These are phyloP conservation scores for Leptoteleia sp. DNA, from an alignment of 1,140 invertebrate genomes.

Conservation along the genomic window DNA sequence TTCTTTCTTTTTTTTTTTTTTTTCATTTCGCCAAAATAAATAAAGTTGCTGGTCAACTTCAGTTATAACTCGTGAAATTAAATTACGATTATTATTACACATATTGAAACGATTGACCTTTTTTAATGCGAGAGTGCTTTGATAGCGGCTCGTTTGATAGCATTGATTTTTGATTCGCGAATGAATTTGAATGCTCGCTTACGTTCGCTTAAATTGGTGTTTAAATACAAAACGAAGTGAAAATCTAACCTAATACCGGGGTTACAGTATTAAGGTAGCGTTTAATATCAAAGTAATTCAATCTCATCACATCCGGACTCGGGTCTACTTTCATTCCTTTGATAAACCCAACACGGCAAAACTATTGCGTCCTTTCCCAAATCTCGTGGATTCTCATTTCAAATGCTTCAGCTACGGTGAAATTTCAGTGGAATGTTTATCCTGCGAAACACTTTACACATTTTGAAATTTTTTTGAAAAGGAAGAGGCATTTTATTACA, in stretches of 20 bases:
- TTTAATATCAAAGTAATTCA: conserved; percentile 73
- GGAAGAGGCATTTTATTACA: conserved; percentile 17
- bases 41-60: background rate
- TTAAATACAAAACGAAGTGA: conserved; percentile 28
- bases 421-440: conserved; percentile 46
- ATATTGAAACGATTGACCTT: background rate
- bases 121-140: background rate
- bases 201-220: conserved; percentile 14
- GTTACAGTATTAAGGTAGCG: conserved; percentile 67
- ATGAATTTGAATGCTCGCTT: background rate
- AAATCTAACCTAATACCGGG: conserved; percentile 19
- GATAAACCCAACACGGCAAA: conserved; percentile 71
- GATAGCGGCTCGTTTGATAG: background rate
- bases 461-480: conserved; percentile 26
- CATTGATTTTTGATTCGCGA: conserved; percentile 6
- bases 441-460: conserved; percentile 29
- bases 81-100: conserved; percentile 7
- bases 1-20: too few species aligned
- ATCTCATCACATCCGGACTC: conserved; percentile 67
- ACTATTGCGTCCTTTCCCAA: conserved; percentile 67
- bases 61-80: background rate
- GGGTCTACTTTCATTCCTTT: conserved; percentile 73
- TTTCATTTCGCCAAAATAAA: conserved; percentile 1
- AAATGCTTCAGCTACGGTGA: conserved; percentile 35
- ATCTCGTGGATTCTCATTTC: conserved; percentile 54